Evolutionary conservation across 1,140 invertebrate species (phyloP), one percentile per base, ranked within the genome.

Genomic region (Papilio polyxenes): DNA sequence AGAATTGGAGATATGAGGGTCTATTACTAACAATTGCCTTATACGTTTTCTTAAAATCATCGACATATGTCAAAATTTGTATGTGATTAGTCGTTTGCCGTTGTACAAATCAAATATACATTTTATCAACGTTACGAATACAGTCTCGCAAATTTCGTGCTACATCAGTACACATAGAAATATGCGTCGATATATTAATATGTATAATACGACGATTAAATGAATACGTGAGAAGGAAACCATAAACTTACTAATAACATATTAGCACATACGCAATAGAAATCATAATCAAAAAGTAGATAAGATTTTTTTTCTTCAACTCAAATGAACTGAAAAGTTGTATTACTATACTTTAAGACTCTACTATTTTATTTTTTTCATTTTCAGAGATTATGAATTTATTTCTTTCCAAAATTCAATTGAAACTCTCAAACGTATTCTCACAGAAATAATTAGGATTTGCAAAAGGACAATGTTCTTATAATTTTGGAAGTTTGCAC

Each of bases 381-480:
- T 17, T 17, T 17, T 31, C 23, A 31, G 23, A 31, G 3, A 56
- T n/a, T n/a, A n/a, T 17, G 15, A 56, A n/a, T 56, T 56, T 56
- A 56, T 13, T 6, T 56, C 17, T 56, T 56, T 17, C 13, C n/a
- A 17, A 2, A 56, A n/a, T 20, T 11, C 37, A 72, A 72, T 72
- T 72, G 37, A 72, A 72, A 59, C 56, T 37, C 31, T 37, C 13
- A 31, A 72, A 72, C 65, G 8, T 72, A 75, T 75, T 49, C 37
- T 75, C 44, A 23, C 40, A 77, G 75, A 77, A 77, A 23, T 77
- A 77, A 77, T 77, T 77, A 77, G 4, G 49, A 77, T 49, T 23
- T 53, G 44, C 75, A 77, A 77, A 77, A 77, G 75, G 48, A 49
- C 75, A 77, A 77, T 49, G 48, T 31, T 37, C 75, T 77, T 77